Conservation (phyloP, 2,797 vertebrate genomes). For the Macroramphosus scolopax region DNA sequence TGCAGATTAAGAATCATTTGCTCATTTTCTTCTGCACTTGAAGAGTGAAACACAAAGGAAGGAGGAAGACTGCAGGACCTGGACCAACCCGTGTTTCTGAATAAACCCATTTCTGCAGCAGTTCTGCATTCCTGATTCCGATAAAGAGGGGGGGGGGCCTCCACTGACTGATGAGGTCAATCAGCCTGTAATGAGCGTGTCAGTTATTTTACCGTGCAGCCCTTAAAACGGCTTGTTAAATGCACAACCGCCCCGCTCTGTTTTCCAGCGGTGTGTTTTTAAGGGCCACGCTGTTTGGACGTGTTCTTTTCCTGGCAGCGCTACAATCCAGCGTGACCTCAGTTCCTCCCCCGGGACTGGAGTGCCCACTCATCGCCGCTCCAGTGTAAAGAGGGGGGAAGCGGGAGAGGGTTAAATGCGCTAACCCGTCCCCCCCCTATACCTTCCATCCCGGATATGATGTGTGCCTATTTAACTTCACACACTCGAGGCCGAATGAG, state of each 20-base stretch:
- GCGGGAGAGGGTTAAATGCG: conserved; percentile 12
- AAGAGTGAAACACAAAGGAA: not conserved
- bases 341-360: conserved; percentile 26
- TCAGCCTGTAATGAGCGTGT: conserved; percentile 42
- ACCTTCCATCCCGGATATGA: conserved; percentile 57
- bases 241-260: conserved; percentile 20
- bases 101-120: no score
- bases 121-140: no score
- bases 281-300: conserved; percentile 6
- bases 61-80: no score
- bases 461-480: conserved; percentile 70
- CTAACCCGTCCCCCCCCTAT: conserved; percentile 7
- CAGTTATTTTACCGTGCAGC: conserved; percentile 42
- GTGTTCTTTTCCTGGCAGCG: conserved; percentile 2
- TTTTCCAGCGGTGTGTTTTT: conserved; percentile 7
- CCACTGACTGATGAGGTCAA: conserved; percentile 65
- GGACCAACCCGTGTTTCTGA: no score
- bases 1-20: conserved; percentile 11
- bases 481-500: conserved; percentile 66
- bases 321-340: conserved; percentile 37
- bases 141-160: no score
- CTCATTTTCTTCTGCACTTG: conserved; percentile 2
- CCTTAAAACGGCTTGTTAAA: conserved; percentile 61
- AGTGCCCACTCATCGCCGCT: conserved; percentile 52
- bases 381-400: conserved; percentile 35